Base-by-base conservation (phyloP, 2,888 invertebrate genomes). In the Drosophila nr. fundita region DNA sequence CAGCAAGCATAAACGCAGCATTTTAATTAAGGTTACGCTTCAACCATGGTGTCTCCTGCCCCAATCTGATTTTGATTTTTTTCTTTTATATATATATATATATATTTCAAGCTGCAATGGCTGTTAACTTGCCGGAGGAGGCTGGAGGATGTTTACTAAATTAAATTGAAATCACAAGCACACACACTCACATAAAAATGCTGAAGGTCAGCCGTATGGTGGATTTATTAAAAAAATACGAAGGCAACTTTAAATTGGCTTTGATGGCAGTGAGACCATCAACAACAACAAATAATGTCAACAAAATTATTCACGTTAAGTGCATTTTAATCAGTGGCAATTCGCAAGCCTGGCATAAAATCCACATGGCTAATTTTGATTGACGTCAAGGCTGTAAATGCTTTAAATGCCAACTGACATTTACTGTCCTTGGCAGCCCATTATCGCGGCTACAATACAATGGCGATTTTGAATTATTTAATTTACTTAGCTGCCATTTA, bases 171-270 rank as follows among this genome's bases (percentile, higher is more conserved):
- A 40, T 18, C 55, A 55, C 18, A 55, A 4, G 4, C 21, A 49
- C 38, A 49, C 38, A 68, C 30, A 52, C 36, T n/a, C 24, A 11
- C 68, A 57, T 8, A 6, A 36, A 66, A 29, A 29, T 45, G 42
- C 32, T 58, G 38, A 86, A 85, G 86, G 83, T 70, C 80, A 64
- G 42, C 24, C 15, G 38, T 21, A 50, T 61, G 61, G 32, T 42
- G 30, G 29, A 60, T 76, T 64, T 67, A 78, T 78, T 75, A 71
- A 75, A 42, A 18, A 8, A 18, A 18, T 7, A 7, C 74, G 60
- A 38, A 73, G 69, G 49, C 68, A 63, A 72, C 70, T 68, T 73
- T 38, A 67, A 80, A 83, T 74, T 63, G 70, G 73, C 65, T 80
- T 77, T 73, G 65, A 73, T 63, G 49, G 57, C 45, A 60, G 45